Percentiles rank a stretch among this genome's conserved stretches.
Conservation (phyloP, 2,888 invertebrate genomes). For the Hirtodrosophila trivittata region DNA sequence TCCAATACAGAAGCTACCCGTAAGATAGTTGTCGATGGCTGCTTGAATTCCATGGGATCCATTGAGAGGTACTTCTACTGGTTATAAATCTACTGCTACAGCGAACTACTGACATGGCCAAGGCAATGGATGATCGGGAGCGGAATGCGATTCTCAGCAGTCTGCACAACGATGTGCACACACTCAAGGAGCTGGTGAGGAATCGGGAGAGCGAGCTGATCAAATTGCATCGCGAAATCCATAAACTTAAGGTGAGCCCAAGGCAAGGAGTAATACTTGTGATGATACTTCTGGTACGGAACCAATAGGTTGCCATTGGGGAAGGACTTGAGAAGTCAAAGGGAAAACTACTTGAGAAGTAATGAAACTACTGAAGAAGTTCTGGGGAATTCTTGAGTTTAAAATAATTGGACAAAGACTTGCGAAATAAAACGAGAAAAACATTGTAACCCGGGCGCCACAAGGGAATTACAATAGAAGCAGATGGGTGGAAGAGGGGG, state of each 20-base stretch:
- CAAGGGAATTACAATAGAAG: too few relatives aligned
- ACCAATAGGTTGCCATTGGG: too few relatives aligned
- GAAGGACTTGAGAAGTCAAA: background rate
- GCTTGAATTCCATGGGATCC: constrained; percentile 42
- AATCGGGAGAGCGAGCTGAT: constrained; percentile 86
- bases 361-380: too few relatives aligned
- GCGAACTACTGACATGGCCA: constrained; percentile 53
- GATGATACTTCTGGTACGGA: too few relatives aligned
- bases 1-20: background rate
- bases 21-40: constrained; percentile 2
- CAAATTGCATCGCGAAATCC: constrained; percentile 88
- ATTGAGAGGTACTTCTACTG: constrained; percentile 16
- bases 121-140: constrained; percentile 52
- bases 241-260: constrained; percentile 85
- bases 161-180: constrained; percentile 85
- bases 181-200: constrained; percentile 85
- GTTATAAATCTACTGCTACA: too few relatives aligned
- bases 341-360: too few relatives aligned
- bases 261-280: too few relatives aligned
- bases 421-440: too few relatives aligned
- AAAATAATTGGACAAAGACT: background rate
- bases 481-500: background rate
- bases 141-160: constrained; percentile 83
- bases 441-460: too few relatives aligned
- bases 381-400: background rate